These are phyloP conservation scores for Pandion haliaetus DNA, from an alignment of 2,113 vertebrate species.

Conservation along the genomic window DNA sequence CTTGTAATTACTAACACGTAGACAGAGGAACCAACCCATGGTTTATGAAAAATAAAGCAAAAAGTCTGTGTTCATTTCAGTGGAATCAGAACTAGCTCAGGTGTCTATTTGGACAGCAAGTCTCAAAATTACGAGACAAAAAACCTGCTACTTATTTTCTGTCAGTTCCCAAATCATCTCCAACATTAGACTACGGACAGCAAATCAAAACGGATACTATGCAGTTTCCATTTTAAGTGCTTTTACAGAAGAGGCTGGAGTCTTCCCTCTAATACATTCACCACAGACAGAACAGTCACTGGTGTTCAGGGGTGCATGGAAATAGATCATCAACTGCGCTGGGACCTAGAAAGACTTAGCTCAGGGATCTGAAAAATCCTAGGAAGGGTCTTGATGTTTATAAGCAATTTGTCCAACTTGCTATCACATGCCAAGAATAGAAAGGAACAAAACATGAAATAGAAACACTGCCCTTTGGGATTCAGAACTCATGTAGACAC, in stretches of 20 bases:
- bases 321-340: background rate
- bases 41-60: background rate
- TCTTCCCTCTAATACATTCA: background rate
- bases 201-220: background rate
- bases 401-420: background rate
- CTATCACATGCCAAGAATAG: background rate
- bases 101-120: background rate
- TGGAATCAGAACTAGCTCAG: background rate
- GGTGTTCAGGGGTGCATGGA: background rate
- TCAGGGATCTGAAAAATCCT: background rate
- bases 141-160: background rate
- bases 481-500: background rate
- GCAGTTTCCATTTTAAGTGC: background rate
- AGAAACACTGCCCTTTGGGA: background rate
- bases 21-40: background rate
- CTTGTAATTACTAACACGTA: background rate
- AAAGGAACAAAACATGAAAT: background rate
- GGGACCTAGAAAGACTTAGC: background rate
- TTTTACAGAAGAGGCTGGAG: background rate
- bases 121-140: background rate
- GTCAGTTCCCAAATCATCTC: background rate
- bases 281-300: background rate
- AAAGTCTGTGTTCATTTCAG: background rate
- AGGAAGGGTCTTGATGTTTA: background rate
- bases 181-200: background rate